phyloP scores from a whole-genome alignment of 2,113 vertebrate genomes.

The Ondatra zibethicus region DNA sequence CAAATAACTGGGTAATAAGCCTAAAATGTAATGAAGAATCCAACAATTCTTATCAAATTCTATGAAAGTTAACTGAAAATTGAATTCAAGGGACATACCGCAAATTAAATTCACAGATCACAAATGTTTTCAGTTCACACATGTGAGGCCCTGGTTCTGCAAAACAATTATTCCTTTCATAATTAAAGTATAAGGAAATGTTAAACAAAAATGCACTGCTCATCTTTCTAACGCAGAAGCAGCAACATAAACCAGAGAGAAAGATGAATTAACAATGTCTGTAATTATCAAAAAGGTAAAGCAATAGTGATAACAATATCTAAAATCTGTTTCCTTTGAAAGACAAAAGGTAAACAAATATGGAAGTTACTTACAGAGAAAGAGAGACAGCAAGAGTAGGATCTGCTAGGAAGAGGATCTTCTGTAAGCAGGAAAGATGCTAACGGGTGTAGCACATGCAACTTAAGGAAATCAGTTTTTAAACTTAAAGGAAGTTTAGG shows the following conservation, averaged over 20 bases:
- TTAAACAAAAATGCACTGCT: background rate
- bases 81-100: background rate
- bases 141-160: background rate
- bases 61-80: constrained; percentile 19
- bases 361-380: background rate
- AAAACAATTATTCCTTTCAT: background rate
- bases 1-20: constrained; percentile 22
- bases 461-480: background rate
- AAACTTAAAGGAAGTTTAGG: background rate
- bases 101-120: background rate
- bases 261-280: background rate
- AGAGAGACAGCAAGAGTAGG: background rate
- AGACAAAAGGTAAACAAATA: background rate
- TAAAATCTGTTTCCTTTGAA: background rate
- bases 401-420: background rate
- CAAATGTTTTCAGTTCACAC: background rate
- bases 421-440: background rate
- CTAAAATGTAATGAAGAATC: background rate
- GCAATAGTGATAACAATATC: background rate
- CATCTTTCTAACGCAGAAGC: background rate
- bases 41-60: background rate
- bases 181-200: background rate
- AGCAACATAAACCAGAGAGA: background rate
- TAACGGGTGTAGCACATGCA: background rate
- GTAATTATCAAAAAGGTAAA: constrained; percentile 26